Conservation (phyloP, 2,888 invertebrate species). For the Cyaniris semiargus region DNA sequence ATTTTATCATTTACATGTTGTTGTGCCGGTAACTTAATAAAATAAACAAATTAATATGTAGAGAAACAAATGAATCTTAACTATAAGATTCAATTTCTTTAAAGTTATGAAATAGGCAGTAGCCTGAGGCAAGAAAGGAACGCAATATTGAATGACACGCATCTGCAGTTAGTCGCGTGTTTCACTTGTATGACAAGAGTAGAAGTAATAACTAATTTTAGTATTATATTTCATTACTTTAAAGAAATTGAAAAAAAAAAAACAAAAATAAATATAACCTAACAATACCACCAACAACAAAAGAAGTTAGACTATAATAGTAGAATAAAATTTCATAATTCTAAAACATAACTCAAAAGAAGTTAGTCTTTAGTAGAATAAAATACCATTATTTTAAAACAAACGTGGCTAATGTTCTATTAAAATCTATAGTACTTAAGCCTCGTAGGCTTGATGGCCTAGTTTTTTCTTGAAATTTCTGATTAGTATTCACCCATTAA, state of each 20-base stretch:
- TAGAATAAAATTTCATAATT: background rate
- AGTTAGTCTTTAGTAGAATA: background rate
- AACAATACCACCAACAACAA: background rate
- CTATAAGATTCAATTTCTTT: too few species aligned
- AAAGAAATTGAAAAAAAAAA: background rate
- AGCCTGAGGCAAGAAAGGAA: background rate
- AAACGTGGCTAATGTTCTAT: background rate
- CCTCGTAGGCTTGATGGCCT: background rate
- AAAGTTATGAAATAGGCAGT: too few species aligned
- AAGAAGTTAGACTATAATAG: background rate
- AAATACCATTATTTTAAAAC: background rate
- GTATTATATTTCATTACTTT: too few species aligned
- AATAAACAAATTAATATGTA: background rate
- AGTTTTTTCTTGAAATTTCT: background rate
- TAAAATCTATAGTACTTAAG: background rate
- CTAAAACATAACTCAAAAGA: background rate
- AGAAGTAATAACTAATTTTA: background rate
- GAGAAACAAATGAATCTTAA: too few species aligned
- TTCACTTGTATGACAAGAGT: background rate
- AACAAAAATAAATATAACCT: background rate
- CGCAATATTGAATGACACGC: background rate
- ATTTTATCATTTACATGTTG: background rate
- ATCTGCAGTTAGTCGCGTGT: background rate
- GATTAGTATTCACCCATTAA: conserved; percentile 19
- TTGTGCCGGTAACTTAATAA: background rate